These are phyloP conservation scores for Cremastobaeus sp. DNA, from an alignment of 2,888 invertebrate genomes.

Conservation along the genomic window DNA sequence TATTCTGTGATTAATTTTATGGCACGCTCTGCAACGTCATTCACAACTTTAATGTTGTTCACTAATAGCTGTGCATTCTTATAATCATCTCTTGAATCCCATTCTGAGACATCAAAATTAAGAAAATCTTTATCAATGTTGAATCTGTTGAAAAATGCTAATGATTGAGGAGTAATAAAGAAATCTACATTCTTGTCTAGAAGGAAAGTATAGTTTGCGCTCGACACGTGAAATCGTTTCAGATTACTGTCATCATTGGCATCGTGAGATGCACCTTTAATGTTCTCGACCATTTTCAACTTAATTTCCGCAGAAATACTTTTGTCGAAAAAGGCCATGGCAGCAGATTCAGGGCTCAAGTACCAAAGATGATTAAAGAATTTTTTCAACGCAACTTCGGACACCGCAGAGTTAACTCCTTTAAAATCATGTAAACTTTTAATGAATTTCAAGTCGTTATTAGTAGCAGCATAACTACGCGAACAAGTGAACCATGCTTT, in stretches of 20 bases:
- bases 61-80: not conserved
- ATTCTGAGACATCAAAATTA: not conserved
- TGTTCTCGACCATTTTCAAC: slow-evolving; percentile 1
- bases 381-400: not conserved
- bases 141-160: not conserved
- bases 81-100: not conserved
- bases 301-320: not conserved
- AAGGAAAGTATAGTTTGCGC: not conserved
- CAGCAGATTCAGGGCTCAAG: not conserved
- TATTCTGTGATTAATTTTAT: not conserved
- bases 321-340: not conserved
- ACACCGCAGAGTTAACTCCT: not conserved
- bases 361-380: slow-evolving; percentile 2
- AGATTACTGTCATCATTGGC: not conserved
- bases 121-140: not conserved
- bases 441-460: slow-evolving; percentile 55
- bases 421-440: slow-evolving; percentile 31
- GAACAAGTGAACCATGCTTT: slow-evolving; percentile 35
- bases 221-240: not conserved
- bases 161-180: not conserved
- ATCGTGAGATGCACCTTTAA: not conserved
- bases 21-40: not conserved
- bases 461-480: slow-evolving; percentile 32
- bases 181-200: not conserved
- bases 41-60: slow-evolving; percentile 1